Evolutionary conservation across 1,140 invertebrate species (phyloP), one percentile per base, ranked within the genome.

Genomic region (Glossosoma conforme): DNA sequence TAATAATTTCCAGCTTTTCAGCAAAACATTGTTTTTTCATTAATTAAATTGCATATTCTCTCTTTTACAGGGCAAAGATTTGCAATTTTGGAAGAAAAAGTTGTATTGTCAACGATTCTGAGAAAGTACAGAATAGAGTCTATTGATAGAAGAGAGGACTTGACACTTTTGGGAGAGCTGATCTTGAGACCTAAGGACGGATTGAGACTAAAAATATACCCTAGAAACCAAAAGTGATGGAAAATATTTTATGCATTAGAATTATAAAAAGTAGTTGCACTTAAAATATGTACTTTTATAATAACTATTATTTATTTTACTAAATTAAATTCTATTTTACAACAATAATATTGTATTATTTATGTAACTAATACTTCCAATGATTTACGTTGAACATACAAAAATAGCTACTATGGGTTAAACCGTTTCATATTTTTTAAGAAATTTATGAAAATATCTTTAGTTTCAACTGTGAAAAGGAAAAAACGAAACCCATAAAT

Each of bases 51-150:
- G n/a, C n/a, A n/a, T n/a, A n/a, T 33, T 13, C n/a, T 40, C 18
- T 17, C 20, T 40, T 11, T 44, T 52, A 4, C 56, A 81, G 83
- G 84, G 30, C 83, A 86, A 62, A 83, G 82, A 64, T 89, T 89
- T 67, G 87, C 86, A 9, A 68, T 83, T 58, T 62, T 85, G 50
- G 87, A 89, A 70, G 77, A 81, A 59, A 89, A 88, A 65, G 75
- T 78, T 0, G 66, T 87, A 3, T 65, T 89, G 15, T 77, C 83
- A 0, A 73, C 76, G 2, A 66, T 89, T 15, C 62, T 90, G 18
- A 72, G 82, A 22, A 77, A 80, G 52, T 89, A 78, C 58, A 69
- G 71, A 56, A 62, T 82, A 15, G 70, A 74, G 59, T 67, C 78
- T 1, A 62, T 74, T 2, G 76, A 81, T 50, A 70, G 73, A 25